Base-by-base conservation (phyloP, 2,888 invertebrate species). In the Oligia latruncula region DNA sequence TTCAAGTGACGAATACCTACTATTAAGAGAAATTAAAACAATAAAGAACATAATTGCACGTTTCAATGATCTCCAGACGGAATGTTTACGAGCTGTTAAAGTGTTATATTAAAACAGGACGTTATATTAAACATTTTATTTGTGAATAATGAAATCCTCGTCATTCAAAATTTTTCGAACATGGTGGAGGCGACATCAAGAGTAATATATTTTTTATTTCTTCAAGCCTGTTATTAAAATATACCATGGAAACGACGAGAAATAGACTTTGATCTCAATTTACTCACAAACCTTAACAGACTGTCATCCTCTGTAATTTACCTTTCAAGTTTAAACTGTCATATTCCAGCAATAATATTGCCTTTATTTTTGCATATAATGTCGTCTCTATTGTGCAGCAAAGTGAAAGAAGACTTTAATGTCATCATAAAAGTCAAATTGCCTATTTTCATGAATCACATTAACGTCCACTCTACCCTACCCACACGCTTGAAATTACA, bases 11-110 rank as follows among this genome's bases (percentile, higher is more conserved):
- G 78, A 84, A 83, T 84, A 86, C 74, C 20, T 20, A 55, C 58
- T 49, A 85, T 82, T 80, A 78, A 70, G 70, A 82, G 74, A 92
- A 90, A 91, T 92, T 92, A 91, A 91, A 91, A 91, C 90, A 92
- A 91, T 88, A 88, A 91, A 90, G 84, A 90, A 87, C 81, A 88
- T 92, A 94, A 95, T 93, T 94, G 93, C 91, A 91, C 89, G 92
- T 92, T 92, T 86, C 92, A 93, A 92, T 92, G 92, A 93, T 93
- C 92, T 89, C 88, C 89, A 81, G 72, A 71, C 84, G 67, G 85
- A 90, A 92, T 92, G 93, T 94, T 94, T 93, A 94, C 87, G 93
- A 80, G 66, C 68, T 79, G 74, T 65, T 85, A 74, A 85, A 85
- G 49, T 77, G 82, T 71, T 75, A 60, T 64, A 68, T 79, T 83